These are phyloP conservation scores for Penaeus chinensis DNA, from an alignment of 1,140 invertebrate species.

Conservation along the genomic window DNA sequence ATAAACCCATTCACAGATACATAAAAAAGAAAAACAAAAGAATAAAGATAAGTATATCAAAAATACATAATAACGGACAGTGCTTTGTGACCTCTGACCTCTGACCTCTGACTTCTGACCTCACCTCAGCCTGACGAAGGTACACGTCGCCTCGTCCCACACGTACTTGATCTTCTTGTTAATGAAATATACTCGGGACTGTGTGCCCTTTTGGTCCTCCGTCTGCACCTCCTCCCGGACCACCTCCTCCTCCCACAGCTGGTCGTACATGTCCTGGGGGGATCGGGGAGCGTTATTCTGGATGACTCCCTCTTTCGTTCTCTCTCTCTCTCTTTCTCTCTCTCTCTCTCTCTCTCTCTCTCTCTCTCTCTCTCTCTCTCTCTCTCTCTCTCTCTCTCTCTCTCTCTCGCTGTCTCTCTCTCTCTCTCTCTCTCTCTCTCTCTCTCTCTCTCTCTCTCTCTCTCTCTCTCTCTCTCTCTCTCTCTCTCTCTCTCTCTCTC, in stretches of 20 bases:
- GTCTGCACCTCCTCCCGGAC: constrained; percentile 11
- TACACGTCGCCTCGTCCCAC: constrained; percentile 65
- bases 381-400: too few species aligned
- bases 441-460: neutral
- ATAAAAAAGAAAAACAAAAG: too few species aligned
- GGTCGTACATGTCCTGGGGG: constrained; percentile 62
- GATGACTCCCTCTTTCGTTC: neutral
- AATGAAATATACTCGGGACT: constrained; percentile 64
- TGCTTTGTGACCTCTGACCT: neutral
- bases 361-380: too few species aligned
- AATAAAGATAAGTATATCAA: too few species aligned
- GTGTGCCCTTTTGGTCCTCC: neutral
- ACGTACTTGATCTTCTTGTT: constrained; percentile 69
- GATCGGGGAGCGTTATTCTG: neutral
- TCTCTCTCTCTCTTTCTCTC: too few species aligned
- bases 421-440: too few species aligned
- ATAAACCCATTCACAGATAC: too few species aligned
- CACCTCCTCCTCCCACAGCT: constrained; percentile 64
- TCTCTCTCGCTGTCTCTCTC: too few species aligned
- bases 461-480: too few species aligned
- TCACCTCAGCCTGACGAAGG: constrained; percentile 66
- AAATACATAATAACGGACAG: too few species aligned
- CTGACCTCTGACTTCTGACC: neutral
- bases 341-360: too few species aligned
- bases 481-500: too few species aligned